phyloP scores from a whole-genome alignment of 2,113 vertebrate species.

The Labrus mixtus region DNA sequence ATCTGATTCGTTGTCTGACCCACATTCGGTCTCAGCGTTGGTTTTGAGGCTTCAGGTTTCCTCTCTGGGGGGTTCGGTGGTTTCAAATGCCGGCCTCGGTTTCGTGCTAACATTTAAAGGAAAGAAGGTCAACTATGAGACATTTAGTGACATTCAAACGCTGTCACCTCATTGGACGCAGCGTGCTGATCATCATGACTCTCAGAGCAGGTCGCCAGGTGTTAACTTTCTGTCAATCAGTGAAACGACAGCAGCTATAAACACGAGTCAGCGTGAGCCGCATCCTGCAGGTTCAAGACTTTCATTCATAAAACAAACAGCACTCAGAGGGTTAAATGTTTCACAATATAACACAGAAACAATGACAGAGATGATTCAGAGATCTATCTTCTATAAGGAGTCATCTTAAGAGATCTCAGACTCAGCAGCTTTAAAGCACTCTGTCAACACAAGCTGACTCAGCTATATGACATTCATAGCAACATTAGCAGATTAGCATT shows the following conservation, averaged over 20 bases:
- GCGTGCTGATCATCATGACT: not conserved
- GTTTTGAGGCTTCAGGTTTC: constrained; percentile 40
- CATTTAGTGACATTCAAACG: constrained; percentile 19
- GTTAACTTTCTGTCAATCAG: not conserved
- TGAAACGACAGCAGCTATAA: not conserved
- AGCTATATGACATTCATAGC: no score
- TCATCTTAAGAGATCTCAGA: no score
- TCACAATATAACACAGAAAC: no score
- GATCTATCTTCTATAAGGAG: no score
- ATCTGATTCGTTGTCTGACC: constrained; percentile 1
- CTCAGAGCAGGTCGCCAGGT: not conserved
- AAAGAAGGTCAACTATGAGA: constrained; percentile 24
- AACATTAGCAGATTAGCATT: no score
- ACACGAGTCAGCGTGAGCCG: not conserved
- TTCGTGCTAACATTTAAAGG: constrained; percentile 6
- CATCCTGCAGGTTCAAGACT: no score
- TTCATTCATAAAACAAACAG: no score
- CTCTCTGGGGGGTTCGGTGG: not conserved
- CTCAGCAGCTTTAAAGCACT: no score
- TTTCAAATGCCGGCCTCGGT: constrained; percentile 22
- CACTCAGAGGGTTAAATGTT: no score
- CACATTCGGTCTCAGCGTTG: not conserved
- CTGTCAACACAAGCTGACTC: no score
- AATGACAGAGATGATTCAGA: no score
- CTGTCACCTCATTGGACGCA: not conserved